Base-by-base conservation (phyloP, 2,888 invertebrate genomes). In the Dromius quadrimaculatus region DNA sequence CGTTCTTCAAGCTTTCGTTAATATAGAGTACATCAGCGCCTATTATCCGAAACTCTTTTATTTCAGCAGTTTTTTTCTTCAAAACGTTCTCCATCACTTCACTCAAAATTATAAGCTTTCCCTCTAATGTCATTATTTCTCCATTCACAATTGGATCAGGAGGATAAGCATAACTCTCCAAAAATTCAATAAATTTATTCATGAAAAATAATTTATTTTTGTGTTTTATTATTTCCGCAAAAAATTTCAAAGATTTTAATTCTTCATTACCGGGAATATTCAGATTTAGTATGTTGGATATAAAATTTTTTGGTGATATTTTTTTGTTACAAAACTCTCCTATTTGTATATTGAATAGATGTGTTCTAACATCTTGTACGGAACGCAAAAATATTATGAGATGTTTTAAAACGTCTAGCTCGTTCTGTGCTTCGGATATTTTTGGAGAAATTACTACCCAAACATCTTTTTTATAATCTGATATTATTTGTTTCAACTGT, bases 41-140 rank as follows among this genome's bases (percentile, higher is more conserved):
- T 36, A 75, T 73, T 64, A 77, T 54, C 15, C 74, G 75, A 11
- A 77, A 71, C 70, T 76, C 77, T 65, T 75, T 73, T 8, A 74
- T 71, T n/a, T 70, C 17, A 1, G 36, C 19, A 2, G 50, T 66
- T 32, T 72, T 71, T 15, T 36, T 20, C 15, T 13, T 1, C 43
- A 71, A 22, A 17, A 75, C 15, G 9, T 70, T 19, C 1, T 13
- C 11, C 43, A 73, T 57, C 64, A 75, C 71, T 69, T 73, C 69
- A 62, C 74, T 74, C n/a, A 76, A 6, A 22, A 73, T 71, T 8
- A 76, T 69, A 57, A 73, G 71, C 28, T 71, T 72, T 54, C 74
- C 74, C 59, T 11, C 70, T 15, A 75, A 63, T 72, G 74, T 74
- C 54, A 76, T 63, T 19, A 75, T 69, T n/a, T 28, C 32, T 36